Conservation (phyloP, 2,797 vertebrate species). For the Acanthurus lineatus region DNA sequence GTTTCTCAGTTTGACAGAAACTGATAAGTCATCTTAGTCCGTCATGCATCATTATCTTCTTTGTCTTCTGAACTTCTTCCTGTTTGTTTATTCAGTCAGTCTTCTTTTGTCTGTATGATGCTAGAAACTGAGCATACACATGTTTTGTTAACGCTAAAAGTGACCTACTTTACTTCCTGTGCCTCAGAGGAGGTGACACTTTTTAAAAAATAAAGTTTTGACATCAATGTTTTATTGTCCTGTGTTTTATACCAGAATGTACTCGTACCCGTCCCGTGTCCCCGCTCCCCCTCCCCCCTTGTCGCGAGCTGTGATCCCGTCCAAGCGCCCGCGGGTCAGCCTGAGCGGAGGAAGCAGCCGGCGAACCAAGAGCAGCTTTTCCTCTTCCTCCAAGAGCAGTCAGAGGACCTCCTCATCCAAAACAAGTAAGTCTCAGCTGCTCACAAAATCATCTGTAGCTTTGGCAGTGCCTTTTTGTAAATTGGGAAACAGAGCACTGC, state of each 20-base stretch:
- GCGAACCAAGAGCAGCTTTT: constrained; percentile 92
- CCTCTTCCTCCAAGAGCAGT: constrained; percentile 92
- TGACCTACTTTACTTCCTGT: neutral
- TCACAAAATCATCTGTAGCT: neutral
- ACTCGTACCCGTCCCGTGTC: constrained; percentile 91
- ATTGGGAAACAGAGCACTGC: too few species aligned
- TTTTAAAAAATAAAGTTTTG: neutral
- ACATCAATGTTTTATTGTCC: neutral
- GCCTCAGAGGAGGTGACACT: neutral
- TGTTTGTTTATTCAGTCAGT: neutral
- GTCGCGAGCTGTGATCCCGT: constrained; percentile 91
- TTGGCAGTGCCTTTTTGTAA: neutral
- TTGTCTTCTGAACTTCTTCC: neutral
- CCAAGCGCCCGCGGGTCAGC: constrained; percentile 92
- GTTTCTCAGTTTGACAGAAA: neutral
- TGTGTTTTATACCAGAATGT: constrained; percentile 83
- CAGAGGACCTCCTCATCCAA: constrained; percentile 91
- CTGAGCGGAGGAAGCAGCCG: constrained; percentile 88
- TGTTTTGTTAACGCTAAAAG: neutral
- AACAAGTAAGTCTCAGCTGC: constrained; percentile 73
- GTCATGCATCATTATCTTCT: neutral
- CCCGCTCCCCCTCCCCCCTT: constrained; percentile 91
- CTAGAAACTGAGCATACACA: too few species aligned
- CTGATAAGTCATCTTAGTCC: neutral
- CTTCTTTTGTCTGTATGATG: too few species aligned